phyloP scores from a whole-genome alignment of 2,888 invertebrate species.

The Sipunculus nudus region DNA sequence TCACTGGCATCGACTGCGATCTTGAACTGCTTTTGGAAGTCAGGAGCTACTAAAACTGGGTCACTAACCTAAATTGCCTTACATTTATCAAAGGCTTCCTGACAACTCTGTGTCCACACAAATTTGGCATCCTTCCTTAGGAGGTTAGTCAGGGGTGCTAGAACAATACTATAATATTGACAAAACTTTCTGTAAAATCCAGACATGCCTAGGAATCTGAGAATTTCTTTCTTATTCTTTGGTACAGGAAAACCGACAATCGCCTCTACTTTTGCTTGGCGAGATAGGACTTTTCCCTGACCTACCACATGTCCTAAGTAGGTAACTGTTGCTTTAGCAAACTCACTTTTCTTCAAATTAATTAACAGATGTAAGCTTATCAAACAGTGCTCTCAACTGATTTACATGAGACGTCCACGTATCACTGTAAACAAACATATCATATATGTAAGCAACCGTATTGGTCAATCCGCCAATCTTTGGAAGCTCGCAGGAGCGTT shows the following conservation, averaged over 20 bases:
- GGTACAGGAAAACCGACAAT: slow-evolving; percentile 18
- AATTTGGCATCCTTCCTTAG: slow-evolving; percentile 35
- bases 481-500: not conserved
- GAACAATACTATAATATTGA: slow-evolving; percentile 3
- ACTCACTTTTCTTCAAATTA: slow-evolving; percentile 21
- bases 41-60: slow-evolving; percentile 32
- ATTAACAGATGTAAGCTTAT: not conserved
- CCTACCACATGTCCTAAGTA: slow-evolving; percentile 37
- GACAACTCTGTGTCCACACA: slow-evolving; percentile 46
- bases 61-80: slow-evolving; percentile 37
- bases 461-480: not conserved
- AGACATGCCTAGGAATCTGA: slow-evolving; percentile 22
- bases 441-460: not conserved
- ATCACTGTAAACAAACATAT: not conserved
- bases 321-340: slow-evolving; percentile 22
- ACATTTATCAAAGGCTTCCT: slow-evolving; percentile 47
- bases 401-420: not conserved
- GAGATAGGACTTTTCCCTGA: slow-evolving; percentile 12
- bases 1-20: slow-evolving; percentile 45
- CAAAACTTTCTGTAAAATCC: slow-evolving; percentile 19
- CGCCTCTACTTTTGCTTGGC: slow-evolving; percentile 13
- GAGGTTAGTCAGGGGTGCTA: slow-evolving; percentile 5
- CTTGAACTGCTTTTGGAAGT: slow-evolving; percentile 33
- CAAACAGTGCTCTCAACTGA: not conserved
- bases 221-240: not conserved